phyloP scores from a whole-genome alignment of 2,888 invertebrate genomes.

The Eucera pruinosa region DNA sequence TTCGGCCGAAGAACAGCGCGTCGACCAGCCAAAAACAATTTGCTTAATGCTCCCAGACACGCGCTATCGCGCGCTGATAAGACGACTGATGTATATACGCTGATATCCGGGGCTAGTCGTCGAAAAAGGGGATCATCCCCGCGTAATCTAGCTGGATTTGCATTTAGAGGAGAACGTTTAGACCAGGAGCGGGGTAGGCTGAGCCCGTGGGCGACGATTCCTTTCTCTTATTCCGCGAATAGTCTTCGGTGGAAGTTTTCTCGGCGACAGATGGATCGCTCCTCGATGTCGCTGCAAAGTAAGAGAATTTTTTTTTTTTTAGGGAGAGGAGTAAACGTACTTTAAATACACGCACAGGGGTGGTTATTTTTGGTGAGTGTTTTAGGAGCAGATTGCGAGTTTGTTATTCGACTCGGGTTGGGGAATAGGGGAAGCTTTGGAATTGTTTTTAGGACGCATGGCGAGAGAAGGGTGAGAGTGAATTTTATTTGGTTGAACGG shows the following conservation, averaged over 20 bases:
- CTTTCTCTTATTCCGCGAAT: slow-evolving; percentile 22
- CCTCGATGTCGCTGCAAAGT: slow-evolving; percentile 3
- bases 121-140: slow-evolving; percentile 60
- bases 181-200: slow-evolving; percentile 15
- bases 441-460: neutral
- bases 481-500: too few relatives aligned
- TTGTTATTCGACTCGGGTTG: neutral
- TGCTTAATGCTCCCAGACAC: slow-evolving; percentile 69
- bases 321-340: too few relatives aligned
- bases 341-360: too few relatives aligned
- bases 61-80: slow-evolving; percentile 69
- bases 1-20: slow-evolving; percentile 39
- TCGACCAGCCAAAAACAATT: slow-evolving; percentile 69
- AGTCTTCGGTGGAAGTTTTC: neutral
- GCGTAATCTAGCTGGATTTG: slow-evolving; percentile 73
- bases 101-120: slow-evolving; percentile 33
- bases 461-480: too few relatives aligned
- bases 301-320: neutral
- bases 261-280: slow-evolving; percentile 23
- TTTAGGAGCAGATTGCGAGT: neutral
- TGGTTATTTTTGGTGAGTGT: neutral
- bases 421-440: neutral
- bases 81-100: slow-evolving; percentile 64
- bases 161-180: slow-evolving; percentile 76
- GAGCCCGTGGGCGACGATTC: slow-evolving; percentile 23